These are phyloP conservation scores for Tridacna crocea DNA, from an alignment of 2,888 invertebrate genomes.

Conservation along the genomic window DNA sequence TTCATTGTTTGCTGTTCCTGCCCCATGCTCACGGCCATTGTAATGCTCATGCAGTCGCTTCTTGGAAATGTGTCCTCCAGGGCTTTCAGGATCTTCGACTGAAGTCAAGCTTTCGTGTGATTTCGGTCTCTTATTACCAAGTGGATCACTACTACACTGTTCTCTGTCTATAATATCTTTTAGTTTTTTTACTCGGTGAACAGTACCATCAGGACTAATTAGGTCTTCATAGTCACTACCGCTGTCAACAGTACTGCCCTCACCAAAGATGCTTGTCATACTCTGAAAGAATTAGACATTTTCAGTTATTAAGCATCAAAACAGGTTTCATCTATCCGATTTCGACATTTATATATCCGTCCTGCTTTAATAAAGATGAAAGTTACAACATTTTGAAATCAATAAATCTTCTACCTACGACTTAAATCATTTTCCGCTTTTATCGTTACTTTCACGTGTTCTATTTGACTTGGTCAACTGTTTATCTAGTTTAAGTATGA, in stretches of 20 bases:
- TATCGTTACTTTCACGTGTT: too few relatives aligned
- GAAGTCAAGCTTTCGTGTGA: constrained; percentile 44
- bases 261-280: constrained; percentile 35
- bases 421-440: too few relatives aligned
- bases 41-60: constrained; percentile 31
- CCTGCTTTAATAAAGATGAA: too few relatives aligned
- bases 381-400: too few relatives aligned
- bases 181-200: constrained; percentile 29
- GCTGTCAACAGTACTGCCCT: background rate
- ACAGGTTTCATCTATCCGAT: background rate
- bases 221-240: constrained; percentile 37
- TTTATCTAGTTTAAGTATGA: too few relatives aligned
- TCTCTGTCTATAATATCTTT: constrained; percentile 34
- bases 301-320: background rate
- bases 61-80: constrained; percentile 16
- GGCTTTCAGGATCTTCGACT: constrained; percentile 36
- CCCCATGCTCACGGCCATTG: constrained; percentile 20
- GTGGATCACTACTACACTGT: background rate
- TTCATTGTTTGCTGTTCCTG: constrained; percentile 17
- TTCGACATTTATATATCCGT: background rate
- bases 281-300: constrained; percentile 12
- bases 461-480: too few relatives aligned
- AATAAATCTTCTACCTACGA: too few relatives aligned
- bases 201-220: constrained; percentile 40
- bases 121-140: constrained; percentile 33